A percentile compares a stretch with the other conserved stretches of the same genome.
phyloP scores from a whole-genome alignment of 2,888 invertebrate genomes.

The Melieria crassipennis region DNA sequence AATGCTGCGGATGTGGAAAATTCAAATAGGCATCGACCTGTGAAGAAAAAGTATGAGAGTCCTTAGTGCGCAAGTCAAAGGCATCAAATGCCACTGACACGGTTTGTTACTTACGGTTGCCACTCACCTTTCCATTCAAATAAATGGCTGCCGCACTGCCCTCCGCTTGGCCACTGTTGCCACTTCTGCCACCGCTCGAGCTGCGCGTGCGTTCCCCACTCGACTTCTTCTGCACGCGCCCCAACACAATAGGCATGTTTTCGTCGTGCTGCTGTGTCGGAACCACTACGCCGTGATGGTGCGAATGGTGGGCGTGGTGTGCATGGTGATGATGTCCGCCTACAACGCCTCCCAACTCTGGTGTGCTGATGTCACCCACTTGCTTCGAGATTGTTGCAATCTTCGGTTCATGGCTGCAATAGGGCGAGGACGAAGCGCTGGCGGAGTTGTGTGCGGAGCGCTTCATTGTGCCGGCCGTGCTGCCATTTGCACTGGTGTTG shows the following conservation, averaged over 20 bases:
- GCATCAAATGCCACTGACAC: neutral
- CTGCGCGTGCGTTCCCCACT: slow-evolving; percentile 42
- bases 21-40: slow-evolving; percentile 62
- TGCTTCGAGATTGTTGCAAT: slow-evolving; percentile 65
- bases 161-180: slow-evolving; percentile 42
- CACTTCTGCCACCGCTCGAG: slow-evolving; percentile 43
- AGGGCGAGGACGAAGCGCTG: slow-evolving; percentile 40
- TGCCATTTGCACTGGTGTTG: slow-evolving; percentile 14
- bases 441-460: slow-evolving; percentile 39
- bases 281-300: slow-evolving; percentile 33
- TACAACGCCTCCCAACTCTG: slow-evolving; percentile 12
- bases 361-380: slow-evolving; percentile 53
- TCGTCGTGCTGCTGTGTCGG: slow-evolving; percentile 56
- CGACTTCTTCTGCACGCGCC: slow-evolving; percentile 56
- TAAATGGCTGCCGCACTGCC: slow-evolving; percentile 46
- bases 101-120: slow-evolving; percentile 4
- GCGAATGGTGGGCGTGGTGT: slow-evolving; percentile 43
- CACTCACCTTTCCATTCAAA: slow-evolving; percentile 62
- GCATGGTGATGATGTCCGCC: slow-evolving; percentile 40
- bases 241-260: slow-evolving; percentile 54
- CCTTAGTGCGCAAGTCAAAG: neutral
- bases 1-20: slow-evolving; percentile 59
- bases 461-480: slow-evolving; percentile 47
- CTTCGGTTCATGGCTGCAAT: slow-evolving; percentile 59
- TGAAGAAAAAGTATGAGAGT: slow-evolving; percentile 20